phyloP scores from a whole-genome alignment of 2,797 vertebrate genomes.

The Anisognathus igniventris region DNA sequence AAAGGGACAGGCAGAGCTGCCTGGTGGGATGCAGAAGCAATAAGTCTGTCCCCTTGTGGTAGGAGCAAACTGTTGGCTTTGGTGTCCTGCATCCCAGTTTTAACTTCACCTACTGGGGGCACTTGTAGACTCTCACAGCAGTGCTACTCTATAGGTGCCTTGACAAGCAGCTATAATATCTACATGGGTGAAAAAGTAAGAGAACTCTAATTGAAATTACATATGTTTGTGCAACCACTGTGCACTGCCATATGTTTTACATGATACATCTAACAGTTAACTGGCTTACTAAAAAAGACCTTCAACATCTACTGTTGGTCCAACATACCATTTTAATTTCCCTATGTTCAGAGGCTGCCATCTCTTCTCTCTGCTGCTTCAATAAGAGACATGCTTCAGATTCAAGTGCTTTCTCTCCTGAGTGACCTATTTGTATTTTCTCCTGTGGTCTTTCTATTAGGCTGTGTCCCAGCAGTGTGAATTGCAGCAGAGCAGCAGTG shows the following conservation, averaged over 20 bases:
- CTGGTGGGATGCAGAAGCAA: background rate
- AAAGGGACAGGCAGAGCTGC: background rate
- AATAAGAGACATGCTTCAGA: background rate
- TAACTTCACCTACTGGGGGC: background rate
- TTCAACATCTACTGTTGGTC: background rate
- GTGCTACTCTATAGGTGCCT: background rate
- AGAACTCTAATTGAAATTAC: background rate
- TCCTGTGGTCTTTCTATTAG: background rate
- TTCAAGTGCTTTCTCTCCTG: background rate
- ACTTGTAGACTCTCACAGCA: background rate
- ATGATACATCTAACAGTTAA: background rate
- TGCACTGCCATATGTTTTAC: background rate
- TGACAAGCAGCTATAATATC: background rate
- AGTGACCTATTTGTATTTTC: background rate
- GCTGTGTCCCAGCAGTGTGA: background rate
- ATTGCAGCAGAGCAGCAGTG: background rate
- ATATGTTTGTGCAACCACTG: background rate
- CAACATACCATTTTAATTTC: background rate
- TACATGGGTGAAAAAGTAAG: background rate
- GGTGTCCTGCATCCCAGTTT: background rate
- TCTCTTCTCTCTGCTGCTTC: background rate
- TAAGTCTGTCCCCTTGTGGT: background rate
- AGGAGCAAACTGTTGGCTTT: background rate
- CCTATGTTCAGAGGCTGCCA: background rate
- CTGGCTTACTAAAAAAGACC: background rate